These are phyloP conservation scores for Neopelma chrysocephalum DNA, from an alignment of 2,797 vertebrate genomes.

Conservation along the genomic window DNA sequence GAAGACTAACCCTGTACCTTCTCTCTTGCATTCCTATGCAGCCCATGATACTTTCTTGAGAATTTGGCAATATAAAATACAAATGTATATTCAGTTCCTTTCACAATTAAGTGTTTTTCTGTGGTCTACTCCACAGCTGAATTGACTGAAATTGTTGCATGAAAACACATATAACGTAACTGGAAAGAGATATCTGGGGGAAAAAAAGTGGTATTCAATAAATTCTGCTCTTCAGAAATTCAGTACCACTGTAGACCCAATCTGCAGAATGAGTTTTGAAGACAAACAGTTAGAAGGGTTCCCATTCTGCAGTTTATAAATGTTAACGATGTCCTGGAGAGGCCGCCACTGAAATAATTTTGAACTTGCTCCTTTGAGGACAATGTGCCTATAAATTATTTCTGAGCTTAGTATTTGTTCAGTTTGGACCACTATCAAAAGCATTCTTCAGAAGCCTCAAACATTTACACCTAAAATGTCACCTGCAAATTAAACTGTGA, in stretches of 20 bases:
- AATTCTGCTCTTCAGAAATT: neutral
- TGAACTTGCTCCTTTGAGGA: neutral
- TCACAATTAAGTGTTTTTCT: neutral
- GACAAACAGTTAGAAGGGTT: neutral
- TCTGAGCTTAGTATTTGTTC: neutral
- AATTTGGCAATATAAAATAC: neutral
- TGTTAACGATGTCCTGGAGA: neutral
- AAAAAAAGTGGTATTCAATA: neutral
- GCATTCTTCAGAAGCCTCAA: neutral
- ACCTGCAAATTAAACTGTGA: neutral
- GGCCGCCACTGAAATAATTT: neutral
- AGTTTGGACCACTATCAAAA: neutral
- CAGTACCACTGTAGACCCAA: neutral
- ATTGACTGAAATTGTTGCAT: neutral
- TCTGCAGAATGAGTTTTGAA: neutral
- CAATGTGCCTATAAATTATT: conserved; percentile 11
- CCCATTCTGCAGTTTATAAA: neutral
- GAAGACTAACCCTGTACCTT: neutral
- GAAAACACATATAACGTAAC: neutral
- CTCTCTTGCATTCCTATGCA: neutral
- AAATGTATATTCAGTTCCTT: neutral
- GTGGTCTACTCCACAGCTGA: neutral
- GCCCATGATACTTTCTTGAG: neutral
- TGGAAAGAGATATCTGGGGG: neutral
- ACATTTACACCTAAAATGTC: conserved; percentile 35